These are phyloP conservation scores for Lasioglossum pauxillum DNA, from an alignment of 2,888 invertebrate genomes.

Conservation along the genomic window DNA sequence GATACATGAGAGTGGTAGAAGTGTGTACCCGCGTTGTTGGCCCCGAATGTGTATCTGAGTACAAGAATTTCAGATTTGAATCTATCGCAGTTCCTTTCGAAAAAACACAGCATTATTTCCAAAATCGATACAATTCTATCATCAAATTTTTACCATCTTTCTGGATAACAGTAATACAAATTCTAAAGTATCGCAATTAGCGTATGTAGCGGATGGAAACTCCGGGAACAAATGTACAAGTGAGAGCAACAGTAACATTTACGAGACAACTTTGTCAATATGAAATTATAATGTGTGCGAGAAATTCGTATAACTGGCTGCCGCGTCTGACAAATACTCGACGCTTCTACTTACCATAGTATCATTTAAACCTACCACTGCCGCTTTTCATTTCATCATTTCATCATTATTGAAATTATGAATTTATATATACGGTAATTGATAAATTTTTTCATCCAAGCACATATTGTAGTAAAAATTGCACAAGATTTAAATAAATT, in stretches of 20 bases:
- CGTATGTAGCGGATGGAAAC: not conserved
- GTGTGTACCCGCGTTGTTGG: slow-evolving; percentile 68
- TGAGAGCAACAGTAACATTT: not conserved
- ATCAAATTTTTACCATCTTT: too few species aligned
- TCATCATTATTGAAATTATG: too few species aligned
- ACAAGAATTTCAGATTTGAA: not conserved
- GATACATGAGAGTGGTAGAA: slow-evolving; percentile 71
- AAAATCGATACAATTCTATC: too few species aligned
- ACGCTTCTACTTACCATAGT: not conserved
- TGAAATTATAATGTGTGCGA: not conserved
- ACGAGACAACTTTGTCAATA: not conserved
- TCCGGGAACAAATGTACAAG: not conserved
- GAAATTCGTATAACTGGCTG: not conserved
- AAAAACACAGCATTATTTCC: too few species aligned
- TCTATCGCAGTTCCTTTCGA: too few species aligned
- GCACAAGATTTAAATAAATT: too few species aligned
- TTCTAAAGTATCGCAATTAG: not conserved
- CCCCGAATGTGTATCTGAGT: slow-evolving; percentile 62
- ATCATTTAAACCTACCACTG: too few species aligned
- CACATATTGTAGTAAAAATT: too few species aligned
- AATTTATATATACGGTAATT: too few species aligned
- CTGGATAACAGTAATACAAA: too few species aligned
- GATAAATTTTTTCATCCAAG: too few species aligned
- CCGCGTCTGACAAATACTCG: not conserved
- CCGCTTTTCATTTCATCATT: too few species aligned